Evolutionary conservation across 2,113 vertebrate species (phyloP).

Genomic region (Phalacrocorax brasilianus): DNA sequence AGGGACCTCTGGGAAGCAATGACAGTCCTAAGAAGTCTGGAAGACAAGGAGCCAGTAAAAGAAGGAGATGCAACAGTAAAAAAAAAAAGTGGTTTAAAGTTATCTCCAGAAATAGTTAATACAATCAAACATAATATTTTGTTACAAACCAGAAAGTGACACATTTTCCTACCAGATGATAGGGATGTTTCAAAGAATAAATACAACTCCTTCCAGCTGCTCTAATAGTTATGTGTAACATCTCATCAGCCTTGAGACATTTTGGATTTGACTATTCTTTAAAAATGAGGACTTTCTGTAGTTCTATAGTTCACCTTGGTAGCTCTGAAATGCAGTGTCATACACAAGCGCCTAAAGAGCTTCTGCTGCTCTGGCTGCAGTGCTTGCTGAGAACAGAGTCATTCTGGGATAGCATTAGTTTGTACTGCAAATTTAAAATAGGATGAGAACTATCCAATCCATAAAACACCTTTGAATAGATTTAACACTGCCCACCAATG

Average conservation of each 20-base stretch:
- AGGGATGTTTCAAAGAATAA: background rate
- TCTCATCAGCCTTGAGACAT: background rate
- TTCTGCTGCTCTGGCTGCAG: background rate
- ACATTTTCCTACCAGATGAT: background rate
- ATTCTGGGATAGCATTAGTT: background rate
- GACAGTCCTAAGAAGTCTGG: background rate
- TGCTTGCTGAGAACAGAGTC: background rate
- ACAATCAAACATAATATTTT: background rate
- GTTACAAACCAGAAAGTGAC: background rate
- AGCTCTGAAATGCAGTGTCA: background rate
- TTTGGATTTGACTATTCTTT: background rate
- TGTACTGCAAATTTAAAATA: background rate
- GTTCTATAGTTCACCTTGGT: background rate
- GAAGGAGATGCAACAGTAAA: background rate
- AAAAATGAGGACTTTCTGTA: background rate
- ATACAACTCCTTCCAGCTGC: background rate
- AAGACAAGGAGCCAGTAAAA: background rate
- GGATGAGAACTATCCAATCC: background rate
- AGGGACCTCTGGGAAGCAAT: background rate
- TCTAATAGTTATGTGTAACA: background rate
- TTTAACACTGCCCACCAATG: background rate
- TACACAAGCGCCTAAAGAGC: background rate
- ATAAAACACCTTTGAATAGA: background rate
- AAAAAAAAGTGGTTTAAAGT: background rate
- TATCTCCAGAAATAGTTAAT: background rate